Evolutionary conservation across 1,140 invertebrate genomes (phyloP), one percentile per base, ranked within the genome.

Genomic region (Drosophila chauvacae): DNA sequence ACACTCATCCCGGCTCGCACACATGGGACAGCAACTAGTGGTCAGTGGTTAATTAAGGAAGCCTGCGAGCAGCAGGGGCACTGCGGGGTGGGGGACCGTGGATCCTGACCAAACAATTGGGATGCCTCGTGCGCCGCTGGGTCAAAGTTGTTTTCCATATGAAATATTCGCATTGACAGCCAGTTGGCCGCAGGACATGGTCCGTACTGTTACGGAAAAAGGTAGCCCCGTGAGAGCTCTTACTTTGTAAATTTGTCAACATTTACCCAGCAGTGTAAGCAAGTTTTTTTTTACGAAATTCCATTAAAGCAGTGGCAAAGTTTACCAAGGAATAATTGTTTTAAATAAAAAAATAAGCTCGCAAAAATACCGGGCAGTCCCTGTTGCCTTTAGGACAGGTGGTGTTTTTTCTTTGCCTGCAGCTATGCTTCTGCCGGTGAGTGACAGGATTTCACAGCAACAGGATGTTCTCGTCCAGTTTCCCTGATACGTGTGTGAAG

Each of bases 11-110:
- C 45, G 13, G 20, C 13, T 2, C 23, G 45, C 35, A 51, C 37
- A 74, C 42, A 62, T 42, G 72, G 44, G 63, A 33, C 51, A 69
- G 85, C 85, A 90, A 90, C 85, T 90, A 66, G 85, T 90, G 81
- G 81, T 64, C 85, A 78, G 64, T 64, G 81, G 81, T 81, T 90
- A 85, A 90, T 90, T 90, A 90, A 90, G 73, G 37, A 28, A 23
- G 47, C 30, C 37, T 28, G 45, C 26, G 28, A 45, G 39, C 45
- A 42, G 42, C n/a, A 11, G 59, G 57, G 39, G 9, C 51, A 3
- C 39, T 20, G 42, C 2, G 9, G 39, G 3, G 1, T 9, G 50
- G n/a, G 2, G n/a, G 51, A 16, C 16, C 14, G 10, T 45, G 44
- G 13, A 4, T 23, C 37, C 66, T 42, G 48, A 33, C 30, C 58